Conservation (phyloP, 1,140 invertebrate species). For the Gyrodactylus bullatarudis region DNA sequence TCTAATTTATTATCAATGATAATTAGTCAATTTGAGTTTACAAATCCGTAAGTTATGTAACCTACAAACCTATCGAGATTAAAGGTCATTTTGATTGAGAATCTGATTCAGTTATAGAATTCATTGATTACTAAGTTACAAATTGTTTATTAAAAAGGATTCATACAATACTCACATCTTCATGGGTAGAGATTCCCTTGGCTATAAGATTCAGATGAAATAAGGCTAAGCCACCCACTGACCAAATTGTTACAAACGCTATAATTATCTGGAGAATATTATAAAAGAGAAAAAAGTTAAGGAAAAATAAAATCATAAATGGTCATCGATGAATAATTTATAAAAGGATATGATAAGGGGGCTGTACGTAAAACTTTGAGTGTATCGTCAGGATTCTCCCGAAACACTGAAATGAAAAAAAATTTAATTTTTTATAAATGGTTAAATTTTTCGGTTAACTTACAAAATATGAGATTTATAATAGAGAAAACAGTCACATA, state of each 20-base stretch:
- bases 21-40: not conserved
- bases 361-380: not conserved
- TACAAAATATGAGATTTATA: conserved; percentile 28
- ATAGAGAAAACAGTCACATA: conserved; percentile 81
- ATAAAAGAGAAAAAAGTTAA: not conserved
- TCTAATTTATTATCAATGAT: not conserved
- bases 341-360: not conserved
- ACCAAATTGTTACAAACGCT: not conserved
- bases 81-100: not conserved
- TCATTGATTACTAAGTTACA: not conserved
- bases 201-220: not conserved
- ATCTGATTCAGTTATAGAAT: not conserved
- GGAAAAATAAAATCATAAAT: too few species aligned
- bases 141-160: not conserved
- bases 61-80: not conserved
- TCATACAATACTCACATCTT: not conserved
- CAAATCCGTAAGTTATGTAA: too few species aligned
- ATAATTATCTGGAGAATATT: not conserved
- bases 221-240: not conserved
- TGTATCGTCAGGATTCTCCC: not conserved
- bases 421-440: not conserved
- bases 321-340: too few species aligned
- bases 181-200: not conserved
- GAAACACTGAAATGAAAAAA: not conserved
- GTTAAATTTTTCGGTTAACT: not conserved